Evolutionary conservation across 64 coral and sea anemone genomes (phyloP), one percentile per base, ranked within the genome.

Genomic region (Actinia tenebrosa): DNA sequence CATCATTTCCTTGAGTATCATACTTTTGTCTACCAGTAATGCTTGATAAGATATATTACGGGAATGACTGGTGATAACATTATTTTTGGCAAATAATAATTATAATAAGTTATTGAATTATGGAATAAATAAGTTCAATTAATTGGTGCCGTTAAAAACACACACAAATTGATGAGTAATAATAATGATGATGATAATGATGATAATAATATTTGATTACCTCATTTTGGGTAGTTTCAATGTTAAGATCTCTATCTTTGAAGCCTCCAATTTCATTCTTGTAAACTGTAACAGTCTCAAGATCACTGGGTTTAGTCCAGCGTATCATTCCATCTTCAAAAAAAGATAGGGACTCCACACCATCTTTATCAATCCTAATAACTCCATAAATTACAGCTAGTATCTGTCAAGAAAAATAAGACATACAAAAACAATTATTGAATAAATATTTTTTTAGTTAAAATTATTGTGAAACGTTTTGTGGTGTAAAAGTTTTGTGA

Each of bases 341-440:
- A 91, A 98, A 98, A 68, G 95, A 98, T 50, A 98, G 84, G 9
- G 92, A 87, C n/a, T 75, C 62, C 89, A 98, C 89, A 27, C 95
- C 95, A 89, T 94, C 95, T 71, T 91, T 98, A 66, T 55, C 85
- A 52, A 98, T 94, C 72, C 88, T 89, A 42, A 94, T 22, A 43
- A 94, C 92, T 81, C 87, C 86, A 77, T 89, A 84, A 69, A 94
- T 89, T 5, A 94, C 66, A 26, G 84, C 89, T 44, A 94, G 84
- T 45, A 94, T 94, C 95, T 98, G 66, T 5, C 7, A 50, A 50
- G 47, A 22, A 82, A 84, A 16, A 14, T 54, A 17, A 75, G 1
- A 75, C 0, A 15, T 66, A 66, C 6, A 20, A 22, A n/a, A 18
- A 19, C 16, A 56, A 30, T 26, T 62, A 10, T 63, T 50, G 47